A percentile compares a stretch with the other conserved stretches of the same genome.
phyloP scores from a whole-genome alignment of 2,113 vertebrate species.

The Hassar affinis region DNA sequence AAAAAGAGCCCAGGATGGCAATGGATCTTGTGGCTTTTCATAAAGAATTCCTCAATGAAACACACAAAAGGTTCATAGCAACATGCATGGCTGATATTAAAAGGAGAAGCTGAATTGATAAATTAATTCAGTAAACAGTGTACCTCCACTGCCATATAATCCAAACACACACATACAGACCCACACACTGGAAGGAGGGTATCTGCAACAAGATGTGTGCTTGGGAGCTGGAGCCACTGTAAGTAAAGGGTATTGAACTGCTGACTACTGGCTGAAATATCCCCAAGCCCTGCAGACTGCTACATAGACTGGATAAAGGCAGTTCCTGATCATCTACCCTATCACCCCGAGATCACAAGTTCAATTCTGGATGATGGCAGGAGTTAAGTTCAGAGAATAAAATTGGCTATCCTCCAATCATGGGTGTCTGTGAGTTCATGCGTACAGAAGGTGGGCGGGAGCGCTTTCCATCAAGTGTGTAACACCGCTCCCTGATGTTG shows the following conservation, averaged over 20 bases:
- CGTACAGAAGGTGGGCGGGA: too few relatives aligned
- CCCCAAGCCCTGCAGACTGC: constrained; percentile 66
- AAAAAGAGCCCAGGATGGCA: neutral
- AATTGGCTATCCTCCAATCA: too few relatives aligned
- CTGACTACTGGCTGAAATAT: constrained; percentile 70
- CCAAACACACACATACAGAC: constrained; percentile 53
- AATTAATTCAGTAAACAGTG: constrained; percentile 73
- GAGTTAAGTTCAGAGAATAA: too few relatives aligned
- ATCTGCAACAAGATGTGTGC: constrained; percentile 53
- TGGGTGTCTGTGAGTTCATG: too few relatives aligned
- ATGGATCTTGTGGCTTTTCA: neutral
- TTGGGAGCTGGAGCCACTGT: constrained; percentile 63
- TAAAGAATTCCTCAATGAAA: neutral
- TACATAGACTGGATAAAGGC: constrained; percentile 34
- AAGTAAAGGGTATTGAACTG: constrained; percentile 75
- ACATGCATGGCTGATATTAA: neutral
- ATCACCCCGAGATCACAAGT: too few relatives aligned
- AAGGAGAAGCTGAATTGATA: constrained; percentile 69
- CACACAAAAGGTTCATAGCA: neutral
- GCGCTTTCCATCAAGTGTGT: too few relatives aligned
- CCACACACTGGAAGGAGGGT: constrained; percentile 54
- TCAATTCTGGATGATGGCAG: too few relatives aligned
- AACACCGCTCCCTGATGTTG: too few relatives aligned
- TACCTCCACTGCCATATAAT: constrained; percentile 64
- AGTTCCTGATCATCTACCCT: too few relatives aligned